phyloP scores from a whole-genome alignment of 1,140 invertebrate genomes.

The Eumaeus atala region DNA sequence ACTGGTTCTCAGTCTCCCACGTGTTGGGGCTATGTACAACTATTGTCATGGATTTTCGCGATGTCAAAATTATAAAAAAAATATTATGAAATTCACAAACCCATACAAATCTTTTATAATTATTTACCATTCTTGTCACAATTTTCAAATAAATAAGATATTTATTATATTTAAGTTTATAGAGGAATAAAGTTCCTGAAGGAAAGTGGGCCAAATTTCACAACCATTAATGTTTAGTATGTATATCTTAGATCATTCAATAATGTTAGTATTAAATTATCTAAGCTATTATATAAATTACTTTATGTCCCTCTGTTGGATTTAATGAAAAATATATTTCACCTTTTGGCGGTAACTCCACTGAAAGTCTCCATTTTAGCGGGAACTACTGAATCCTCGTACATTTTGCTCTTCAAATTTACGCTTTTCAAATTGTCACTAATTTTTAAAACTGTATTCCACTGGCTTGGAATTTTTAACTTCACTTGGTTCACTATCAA shows the following conservation, averaged over 20 bases:
- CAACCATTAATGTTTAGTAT: neutral
- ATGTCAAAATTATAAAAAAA: conserved; percentile 18
- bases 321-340: conserved; percentile 11
- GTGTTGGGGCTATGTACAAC: too few species aligned
- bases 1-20: conserved; percentile 36
- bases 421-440: conserved; percentile 61
- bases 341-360: conserved; percentile 62
- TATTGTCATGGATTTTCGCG: too few species aligned
- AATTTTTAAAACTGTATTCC: conserved; percentile 40
- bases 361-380: conserved; percentile 61
- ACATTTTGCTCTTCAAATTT: conserved; percentile 51
- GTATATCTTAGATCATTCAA: neutral
- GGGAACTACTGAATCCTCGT: conserved; percentile 57
- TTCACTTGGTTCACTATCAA: conserved; percentile 24
- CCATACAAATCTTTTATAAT: neutral
- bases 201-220: conserved; percentile 1
- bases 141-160: too few species aligned
- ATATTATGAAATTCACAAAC: conserved; percentile 14
- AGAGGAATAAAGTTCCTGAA: too few species aligned
- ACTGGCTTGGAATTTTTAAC: conserved; percentile 24
- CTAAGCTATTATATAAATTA: too few species aligned
- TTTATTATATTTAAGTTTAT: too few species aligned
- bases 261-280: neutral
- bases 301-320: too few species aligned
- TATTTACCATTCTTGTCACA: too few species aligned